Evolutionary conservation across 2,797 vertebrate species (phyloP).

Genomic region (Girardinus metallicus): DNA sequence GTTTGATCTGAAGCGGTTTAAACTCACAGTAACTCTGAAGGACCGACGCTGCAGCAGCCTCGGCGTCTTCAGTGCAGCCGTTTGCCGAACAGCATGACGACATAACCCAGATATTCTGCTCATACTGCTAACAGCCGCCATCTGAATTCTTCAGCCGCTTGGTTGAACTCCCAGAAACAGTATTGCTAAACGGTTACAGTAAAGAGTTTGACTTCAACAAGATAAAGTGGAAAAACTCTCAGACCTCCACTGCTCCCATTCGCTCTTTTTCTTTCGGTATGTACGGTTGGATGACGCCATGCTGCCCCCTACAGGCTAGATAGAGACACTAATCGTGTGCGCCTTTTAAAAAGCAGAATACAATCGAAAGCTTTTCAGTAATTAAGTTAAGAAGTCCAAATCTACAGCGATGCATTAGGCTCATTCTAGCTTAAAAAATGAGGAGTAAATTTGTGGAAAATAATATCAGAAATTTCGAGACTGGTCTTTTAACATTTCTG

Average conservation of each 20-base stretch:
- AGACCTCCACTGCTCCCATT: background rate
- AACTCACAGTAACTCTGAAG: slow-evolving; percentile 75
- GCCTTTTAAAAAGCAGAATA: background rate
- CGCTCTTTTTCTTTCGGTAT: background rate
- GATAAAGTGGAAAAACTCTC: no score
- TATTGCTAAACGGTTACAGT: accelerated
- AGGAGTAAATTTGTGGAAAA: no score
- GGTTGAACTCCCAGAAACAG: background rate
- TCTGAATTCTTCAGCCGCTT: slow-evolving; percentile 3
- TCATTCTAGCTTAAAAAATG: no score
- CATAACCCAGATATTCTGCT: slow-evolving; percentile 71
- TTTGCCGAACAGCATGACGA: slow-evolving; percentile 59
- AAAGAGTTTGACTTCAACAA: accelerated
- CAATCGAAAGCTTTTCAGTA: background rate
- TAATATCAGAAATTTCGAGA: no score
- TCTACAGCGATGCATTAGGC: no score
- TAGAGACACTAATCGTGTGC: background rate
- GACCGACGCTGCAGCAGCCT: slow-evolving; percentile 67
- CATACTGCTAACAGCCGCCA: slow-evolving; percentile 56
- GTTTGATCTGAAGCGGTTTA: background rate
- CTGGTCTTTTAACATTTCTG: no score
- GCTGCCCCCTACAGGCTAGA: background rate
- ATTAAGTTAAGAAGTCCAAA: no score
- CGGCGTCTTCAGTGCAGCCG: slow-evolving; percentile 49
- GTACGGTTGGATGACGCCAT: background rate